These are phyloP conservation scores for Threskiornis aethiopicus DNA, from an alignment of 2,797 vertebrate species.

Conservation along the genomic window DNA sequence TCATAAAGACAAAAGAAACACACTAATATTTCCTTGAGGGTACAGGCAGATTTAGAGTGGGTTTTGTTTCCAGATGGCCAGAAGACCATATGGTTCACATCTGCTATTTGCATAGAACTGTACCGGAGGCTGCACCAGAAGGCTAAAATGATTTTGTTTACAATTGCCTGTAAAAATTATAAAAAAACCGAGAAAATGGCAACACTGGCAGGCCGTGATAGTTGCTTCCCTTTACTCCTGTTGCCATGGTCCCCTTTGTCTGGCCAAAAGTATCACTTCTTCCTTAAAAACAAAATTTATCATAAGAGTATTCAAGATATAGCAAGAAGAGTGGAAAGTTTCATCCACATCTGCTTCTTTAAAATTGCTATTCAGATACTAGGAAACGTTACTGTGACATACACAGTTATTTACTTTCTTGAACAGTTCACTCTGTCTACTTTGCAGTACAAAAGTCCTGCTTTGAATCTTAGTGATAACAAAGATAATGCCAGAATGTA, in stretches of 20 bases:
- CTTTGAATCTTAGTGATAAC: not conserved
- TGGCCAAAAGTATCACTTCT: not conserved
- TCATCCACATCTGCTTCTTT: not conserved
- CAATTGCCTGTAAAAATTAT: not conserved
- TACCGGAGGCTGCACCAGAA: not conserved
- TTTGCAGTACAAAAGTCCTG: not conserved
- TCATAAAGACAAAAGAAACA: conserved; percentile 26
- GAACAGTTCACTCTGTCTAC: not conserved
- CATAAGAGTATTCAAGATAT: not conserved
- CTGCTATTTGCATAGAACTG: not conserved
- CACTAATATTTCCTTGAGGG: conserved; percentile 10
- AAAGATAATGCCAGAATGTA: not conserved
- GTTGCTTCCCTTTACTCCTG: not conserved
- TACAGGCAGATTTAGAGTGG: not conserved
- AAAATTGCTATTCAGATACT: not conserved
- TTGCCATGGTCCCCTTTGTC: not conserved
- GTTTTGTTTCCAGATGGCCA: not conserved
- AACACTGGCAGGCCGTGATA: not conserved
- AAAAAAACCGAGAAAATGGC: not conserved
- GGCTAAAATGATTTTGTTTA: not conserved
- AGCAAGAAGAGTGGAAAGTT: not conserved
- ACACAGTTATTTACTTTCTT: not conserved
- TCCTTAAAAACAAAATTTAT: not conserved
- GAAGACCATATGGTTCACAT: conserved; percentile 17
- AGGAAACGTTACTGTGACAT: not conserved